Evolutionary conservation across 2,797 vertebrate species (phyloP).

Genomic region (Pseudochirops corinnae): DNA sequence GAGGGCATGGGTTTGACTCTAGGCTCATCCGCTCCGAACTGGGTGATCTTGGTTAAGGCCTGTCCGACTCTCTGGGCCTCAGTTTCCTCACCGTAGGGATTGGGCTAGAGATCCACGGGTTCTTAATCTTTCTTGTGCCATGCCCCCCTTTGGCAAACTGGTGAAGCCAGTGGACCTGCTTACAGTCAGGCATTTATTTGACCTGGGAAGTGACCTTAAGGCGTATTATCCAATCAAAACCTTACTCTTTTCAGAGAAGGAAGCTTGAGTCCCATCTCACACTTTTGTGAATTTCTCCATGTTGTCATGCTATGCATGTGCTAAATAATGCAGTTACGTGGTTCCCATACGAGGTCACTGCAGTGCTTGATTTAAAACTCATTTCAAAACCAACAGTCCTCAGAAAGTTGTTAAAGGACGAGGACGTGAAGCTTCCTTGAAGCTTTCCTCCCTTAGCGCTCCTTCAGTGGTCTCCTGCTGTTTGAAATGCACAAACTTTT

Average conservation of each 20-base stretch:
- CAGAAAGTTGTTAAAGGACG: not conserved
- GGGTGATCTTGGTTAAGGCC: not conserved
- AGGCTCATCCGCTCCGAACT: not conserved
- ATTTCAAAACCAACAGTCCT: not conserved
- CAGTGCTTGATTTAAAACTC: not conserved
- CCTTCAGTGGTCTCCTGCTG: not conserved
- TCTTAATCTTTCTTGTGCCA: not conserved
- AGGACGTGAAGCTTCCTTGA: not conserved
- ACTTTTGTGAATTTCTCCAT: not conserved
- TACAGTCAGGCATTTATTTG: not conserved
- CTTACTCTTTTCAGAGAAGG: not conserved
- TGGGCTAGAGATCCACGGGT: not conserved
- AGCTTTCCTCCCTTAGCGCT: not conserved
- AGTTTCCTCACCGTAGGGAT: not conserved
- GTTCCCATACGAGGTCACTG: not conserved
- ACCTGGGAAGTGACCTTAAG: not conserved
- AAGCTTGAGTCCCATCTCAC: no score
- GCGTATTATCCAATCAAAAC: not conserved
- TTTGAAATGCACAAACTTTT: slow-evolving; percentile 21
- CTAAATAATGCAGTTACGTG: no score
- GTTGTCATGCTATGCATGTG: no score
- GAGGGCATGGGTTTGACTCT: not conserved
- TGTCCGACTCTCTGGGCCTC: not conserved
- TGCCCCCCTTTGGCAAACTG: not conserved
- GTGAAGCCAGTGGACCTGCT: not conserved